Evolutionary conservation across 2,797 vertebrate species (phyloP), one percentile per base, ranked within the genome.

Genomic region (Alectoris magna): DNA sequence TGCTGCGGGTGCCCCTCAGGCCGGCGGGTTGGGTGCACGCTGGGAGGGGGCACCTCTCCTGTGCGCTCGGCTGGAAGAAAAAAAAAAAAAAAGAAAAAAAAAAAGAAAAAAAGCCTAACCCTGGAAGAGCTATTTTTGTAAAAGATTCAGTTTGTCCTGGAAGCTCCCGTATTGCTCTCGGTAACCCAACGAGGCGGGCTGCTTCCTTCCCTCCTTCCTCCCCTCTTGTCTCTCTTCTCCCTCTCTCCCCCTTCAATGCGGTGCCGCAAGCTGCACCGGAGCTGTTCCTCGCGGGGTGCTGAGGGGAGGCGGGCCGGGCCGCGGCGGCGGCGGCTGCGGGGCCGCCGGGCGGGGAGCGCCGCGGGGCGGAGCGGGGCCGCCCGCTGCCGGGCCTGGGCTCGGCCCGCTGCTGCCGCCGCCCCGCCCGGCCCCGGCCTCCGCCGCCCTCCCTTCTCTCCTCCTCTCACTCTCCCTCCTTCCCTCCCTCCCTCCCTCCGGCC

Each of bases 211-310:
- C 76, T 60, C 44, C 68, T 22, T 56, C 58, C 11, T 19, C 22
- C 68, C 64, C 9, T 36, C 46, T 80, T 39, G 49, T 14, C 48
- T 3, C 11, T 31, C 41, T 44, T 14, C 36, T 38, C 60, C 23
- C 69, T 9, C 51, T 22, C 41, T 56, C 38, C 67, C 64, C 27
- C 46, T 56, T 34, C 15, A n/a, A 36, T 46, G 95, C 95, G 31
- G 90, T 31, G 91, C 91, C 9, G 96, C 78, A 5, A 73, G 38
- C 75, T 27, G 95, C 93, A 17, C 7, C 43, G 96, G 96, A 96
- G 81, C 97, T 88, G 96, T 95, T 78, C 97, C 66, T 22, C 79
- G 62, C 70, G 96, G 94, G 91, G 87, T 93, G 96, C 97, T 93
- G 95, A 84, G 70, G 88, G 85, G 81, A 67, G 95, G 43, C 90